phyloP scores from a whole-genome alignment of 2,113 vertebrate genomes.

The Sceloporus tristichus region DNA sequence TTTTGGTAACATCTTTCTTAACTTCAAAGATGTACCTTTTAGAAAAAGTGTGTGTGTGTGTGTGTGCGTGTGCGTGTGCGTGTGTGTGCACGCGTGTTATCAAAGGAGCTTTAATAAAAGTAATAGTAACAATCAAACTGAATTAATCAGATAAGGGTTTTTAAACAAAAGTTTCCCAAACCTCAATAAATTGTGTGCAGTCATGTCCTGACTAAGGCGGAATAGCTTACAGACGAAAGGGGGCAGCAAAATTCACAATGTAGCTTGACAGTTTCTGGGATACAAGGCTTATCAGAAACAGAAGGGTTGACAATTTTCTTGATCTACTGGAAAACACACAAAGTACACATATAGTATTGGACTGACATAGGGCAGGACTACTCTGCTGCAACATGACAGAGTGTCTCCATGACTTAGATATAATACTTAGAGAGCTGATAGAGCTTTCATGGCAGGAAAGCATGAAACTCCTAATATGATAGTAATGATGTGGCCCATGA shows the following conservation, averaged over 20 bases:
- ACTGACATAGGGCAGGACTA: not conserved
- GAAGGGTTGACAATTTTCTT: not conserved
- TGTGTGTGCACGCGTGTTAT: too few species aligned
- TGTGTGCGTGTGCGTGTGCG: not conserved
- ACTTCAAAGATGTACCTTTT: conserved; percentile 48
- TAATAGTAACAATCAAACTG: not conserved
- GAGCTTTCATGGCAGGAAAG: not conserved
- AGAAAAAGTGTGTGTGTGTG: not conserved
- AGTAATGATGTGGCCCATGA: not conserved
- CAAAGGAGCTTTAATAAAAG: not conserved
- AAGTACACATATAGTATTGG: not conserved
- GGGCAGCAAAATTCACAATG: not conserved
- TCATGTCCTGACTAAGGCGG: not conserved
- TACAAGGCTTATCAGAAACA: not conserved
- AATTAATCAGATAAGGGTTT: conserved; percentile 5
- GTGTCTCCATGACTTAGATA: not conserved
- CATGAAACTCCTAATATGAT: too few species aligned
- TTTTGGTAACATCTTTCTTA: conserved; percentile 46
- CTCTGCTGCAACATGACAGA: too few species aligned
- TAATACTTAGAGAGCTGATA: not conserved
- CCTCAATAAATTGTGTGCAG: not conserved
- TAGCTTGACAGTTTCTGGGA: too few species aligned
- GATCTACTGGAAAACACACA: not conserved
- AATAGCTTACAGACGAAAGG: not conserved
- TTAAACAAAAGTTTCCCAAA: not conserved